These are phyloP conservation scores for Onychorhynchus coronatus DNA, from an alignment of 2,113 vertebrate genomes.

Conservation along the genomic window DNA sequence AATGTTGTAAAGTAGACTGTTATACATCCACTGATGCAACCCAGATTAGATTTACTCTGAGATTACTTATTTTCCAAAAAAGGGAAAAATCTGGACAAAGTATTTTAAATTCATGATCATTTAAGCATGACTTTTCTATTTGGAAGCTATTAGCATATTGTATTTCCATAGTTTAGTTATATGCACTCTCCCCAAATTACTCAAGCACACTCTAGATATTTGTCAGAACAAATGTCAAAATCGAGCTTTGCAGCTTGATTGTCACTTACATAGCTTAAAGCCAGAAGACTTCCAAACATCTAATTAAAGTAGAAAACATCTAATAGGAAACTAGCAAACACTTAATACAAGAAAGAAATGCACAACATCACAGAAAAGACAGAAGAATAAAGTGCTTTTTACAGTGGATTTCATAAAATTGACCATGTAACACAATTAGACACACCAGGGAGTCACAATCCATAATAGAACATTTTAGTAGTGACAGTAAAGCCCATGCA, in stretches of 20 bases:
- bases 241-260: slow-evolving; percentile 6
- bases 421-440: slow-evolving; percentile 64
- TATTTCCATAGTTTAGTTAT: background rate
- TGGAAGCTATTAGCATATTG: background rate
- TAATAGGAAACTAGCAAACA: slow-evolving; percentile 55
- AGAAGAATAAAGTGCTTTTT: slow-evolving; percentile 60
- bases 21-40: background rate
- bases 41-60: background rate
- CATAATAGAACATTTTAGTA: slow-evolving; percentile 32
- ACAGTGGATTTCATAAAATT: slow-evolving; percentile 65
- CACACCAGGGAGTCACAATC: slow-evolving; percentile 61
- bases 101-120: background rate
- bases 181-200: background rate
- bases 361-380: slow-evolving; percentile 40
- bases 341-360: slow-evolving; percentile 58
- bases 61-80: background rate
- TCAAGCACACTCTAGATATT: slow-evolving; percentile 19
- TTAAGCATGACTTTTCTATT: background rate
- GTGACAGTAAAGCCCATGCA: slow-evolving; percentile 43
- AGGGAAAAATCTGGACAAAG: background rate
- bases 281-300: slow-evolving; percentile 43
- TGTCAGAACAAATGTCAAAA: slow-evolving; percentile 18
- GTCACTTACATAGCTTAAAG: slow-evolving; percentile 29
- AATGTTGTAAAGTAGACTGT: background rate
- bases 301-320: slow-evolving; percentile 69